Conservation (phyloP, 2,797 vertebrate genomes). For the Hirundo rustica region DNA sequence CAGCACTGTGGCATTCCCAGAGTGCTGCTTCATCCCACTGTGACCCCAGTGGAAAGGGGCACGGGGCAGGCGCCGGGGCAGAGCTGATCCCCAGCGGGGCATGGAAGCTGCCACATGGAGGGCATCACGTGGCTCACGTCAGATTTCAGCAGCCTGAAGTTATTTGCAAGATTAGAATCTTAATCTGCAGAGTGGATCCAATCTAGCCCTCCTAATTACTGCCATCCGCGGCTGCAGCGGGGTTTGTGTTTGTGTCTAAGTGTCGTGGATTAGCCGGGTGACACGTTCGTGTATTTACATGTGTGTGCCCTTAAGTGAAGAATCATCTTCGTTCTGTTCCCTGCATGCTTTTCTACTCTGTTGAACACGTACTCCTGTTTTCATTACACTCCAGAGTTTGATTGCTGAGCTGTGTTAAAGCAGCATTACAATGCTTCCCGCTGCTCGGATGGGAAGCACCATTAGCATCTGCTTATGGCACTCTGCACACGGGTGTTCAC, state of each 20-base stretch:
- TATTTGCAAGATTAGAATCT: background rate
- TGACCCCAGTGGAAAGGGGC: background rate
- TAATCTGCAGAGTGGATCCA: background rate
- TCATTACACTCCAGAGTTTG: background rate
- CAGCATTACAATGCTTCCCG: background rate
- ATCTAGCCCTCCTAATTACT: fast-evolving
- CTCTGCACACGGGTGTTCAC: background rate
- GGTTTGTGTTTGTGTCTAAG: background rate
- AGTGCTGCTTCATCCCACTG: background rate
- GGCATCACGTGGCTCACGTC: background rate
- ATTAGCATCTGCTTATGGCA: background rate
- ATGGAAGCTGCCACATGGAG: fast-evolving
- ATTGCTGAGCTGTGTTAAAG: conserved; percentile 23
- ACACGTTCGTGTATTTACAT: background rate
- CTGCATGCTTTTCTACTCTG: background rate
- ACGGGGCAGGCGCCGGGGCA: background rate
- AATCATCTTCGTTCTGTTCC: conserved; percentile 1
- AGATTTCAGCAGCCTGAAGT: background rate
- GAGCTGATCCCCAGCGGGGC: background rate
- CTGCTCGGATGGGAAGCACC: background rate
- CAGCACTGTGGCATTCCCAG: background rate
- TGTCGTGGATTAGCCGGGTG: background rate
- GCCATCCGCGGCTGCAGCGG: background rate
- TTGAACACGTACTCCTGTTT: background rate
- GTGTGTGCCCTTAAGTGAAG: background rate